Evolutionary conservation across 2,797 vertebrate species (phyloP).

Genomic region (Crenichthys baileyi): DNA sequence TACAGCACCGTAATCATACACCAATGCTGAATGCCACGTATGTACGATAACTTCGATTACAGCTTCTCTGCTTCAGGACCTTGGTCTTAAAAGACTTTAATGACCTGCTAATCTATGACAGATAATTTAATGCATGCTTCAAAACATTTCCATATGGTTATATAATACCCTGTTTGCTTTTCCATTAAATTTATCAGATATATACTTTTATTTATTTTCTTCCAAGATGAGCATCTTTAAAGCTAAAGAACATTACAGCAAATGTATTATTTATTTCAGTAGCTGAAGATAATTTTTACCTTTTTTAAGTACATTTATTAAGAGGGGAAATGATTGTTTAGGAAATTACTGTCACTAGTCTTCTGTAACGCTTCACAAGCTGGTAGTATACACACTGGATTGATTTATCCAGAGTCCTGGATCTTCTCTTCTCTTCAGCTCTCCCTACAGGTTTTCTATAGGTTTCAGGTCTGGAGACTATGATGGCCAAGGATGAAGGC

Average conservation of each 20-base stretch:
- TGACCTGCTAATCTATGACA: constrained; percentile 34
- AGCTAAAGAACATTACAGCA: background rate
- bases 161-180: background rate
- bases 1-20: constrained; percentile 37
- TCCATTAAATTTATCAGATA: too few species aligned
- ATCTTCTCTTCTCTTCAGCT: too few species aligned
- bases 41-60: constrained; percentile 35
- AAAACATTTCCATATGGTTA: background rate
- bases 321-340: background rate
- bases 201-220: too few species aligned
- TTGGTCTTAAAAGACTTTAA: background rate
- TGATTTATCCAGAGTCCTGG: too few species aligned
- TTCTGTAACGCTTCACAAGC: background rate
- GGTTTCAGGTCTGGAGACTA: too few species aligned
- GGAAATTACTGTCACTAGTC: background rate
- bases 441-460: too few species aligned
- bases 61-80: constrained; percentile 22
- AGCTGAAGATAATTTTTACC: background rate
- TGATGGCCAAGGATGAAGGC: too few species aligned
- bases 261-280: background rate
- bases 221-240: too few species aligned
- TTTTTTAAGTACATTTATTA: background rate
- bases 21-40: constrained; percentile 39
- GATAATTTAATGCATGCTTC: background rate
- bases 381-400: background rate